These are phyloP conservation scores for Hecatera dysodea DNA, from an alignment of 2,888 invertebrate genomes.

Conservation along the genomic window DNA sequence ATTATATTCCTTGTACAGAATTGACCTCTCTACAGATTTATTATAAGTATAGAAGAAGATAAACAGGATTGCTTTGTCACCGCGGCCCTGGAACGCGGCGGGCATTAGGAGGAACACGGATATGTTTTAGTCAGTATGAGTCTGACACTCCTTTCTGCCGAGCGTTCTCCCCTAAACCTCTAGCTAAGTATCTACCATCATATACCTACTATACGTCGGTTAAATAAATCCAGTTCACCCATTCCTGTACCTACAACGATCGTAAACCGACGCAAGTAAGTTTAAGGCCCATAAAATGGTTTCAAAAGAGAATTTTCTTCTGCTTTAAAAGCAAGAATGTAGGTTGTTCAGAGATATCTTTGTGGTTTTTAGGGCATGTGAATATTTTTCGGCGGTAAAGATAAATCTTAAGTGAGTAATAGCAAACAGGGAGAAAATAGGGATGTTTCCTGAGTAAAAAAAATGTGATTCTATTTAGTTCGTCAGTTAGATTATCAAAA, in stretches of 20 bases:
- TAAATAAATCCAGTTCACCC: conserved; percentile 41
- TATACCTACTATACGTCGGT: background rate
- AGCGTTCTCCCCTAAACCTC: background rate
- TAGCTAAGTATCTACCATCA: background rate
- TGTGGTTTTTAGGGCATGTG: background rate
- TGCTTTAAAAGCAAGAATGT: background rate
- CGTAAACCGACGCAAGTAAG: conserved; percentile 37
- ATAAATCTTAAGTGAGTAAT: background rate
- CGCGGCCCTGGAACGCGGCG: too few species aligned
- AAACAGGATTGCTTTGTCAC: too few species aligned
- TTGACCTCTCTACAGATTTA: too few species aligned
- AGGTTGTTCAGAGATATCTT: conserved; percentile 20
- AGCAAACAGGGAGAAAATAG: too few species aligned
- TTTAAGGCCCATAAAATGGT: conserved; percentile 47
- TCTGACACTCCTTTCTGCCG: too few species aligned
- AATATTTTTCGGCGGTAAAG: background rate
- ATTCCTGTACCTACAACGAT: background rate
- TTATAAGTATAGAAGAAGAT: too few species aligned
- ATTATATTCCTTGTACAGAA: too few species aligned
- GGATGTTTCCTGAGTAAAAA: too few species aligned
- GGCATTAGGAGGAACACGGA: too few species aligned
- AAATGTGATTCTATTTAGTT: too few species aligned
- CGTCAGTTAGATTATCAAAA: too few species aligned
- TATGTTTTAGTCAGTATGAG: too few species aligned
- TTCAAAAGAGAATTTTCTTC: conserved; percentile 16